A percentile compares a stretch with the other conserved stretches of the same genome.
phyloP scores from a whole-genome alignment of 2,888 invertebrate species.

The Lottia gigantea region DNA sequence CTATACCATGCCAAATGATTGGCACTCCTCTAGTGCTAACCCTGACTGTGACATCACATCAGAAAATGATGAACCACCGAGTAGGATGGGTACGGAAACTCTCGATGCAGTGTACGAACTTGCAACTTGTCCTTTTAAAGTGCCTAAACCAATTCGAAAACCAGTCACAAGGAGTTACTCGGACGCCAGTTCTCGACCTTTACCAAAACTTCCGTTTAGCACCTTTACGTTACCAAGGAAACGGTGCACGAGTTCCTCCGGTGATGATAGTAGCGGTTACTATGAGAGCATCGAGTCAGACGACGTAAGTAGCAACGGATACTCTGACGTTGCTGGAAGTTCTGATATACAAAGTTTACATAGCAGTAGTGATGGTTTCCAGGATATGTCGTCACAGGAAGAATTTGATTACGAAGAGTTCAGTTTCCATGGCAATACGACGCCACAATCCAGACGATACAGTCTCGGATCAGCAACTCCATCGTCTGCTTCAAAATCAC shows the following conservation, averaged over 20 bases:
- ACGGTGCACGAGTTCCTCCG: not conserved
- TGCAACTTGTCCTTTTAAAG: not conserved
- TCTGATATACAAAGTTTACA: too few relatives aligned
- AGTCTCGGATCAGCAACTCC: not conserved
- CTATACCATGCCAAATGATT: not conserved
- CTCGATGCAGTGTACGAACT: not conserved
- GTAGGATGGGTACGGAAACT: not conserved
- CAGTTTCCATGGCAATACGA: not conserved
- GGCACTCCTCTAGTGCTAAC: not conserved
- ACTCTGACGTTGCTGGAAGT: not conserved
- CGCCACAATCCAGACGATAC: not conserved
- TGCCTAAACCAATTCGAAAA: not conserved
- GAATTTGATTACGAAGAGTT: constrained; percentile 1
- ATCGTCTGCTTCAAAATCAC: not conserved
- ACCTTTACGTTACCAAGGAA: not conserved
- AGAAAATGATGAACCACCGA: not conserved
- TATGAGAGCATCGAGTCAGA: not conserved
- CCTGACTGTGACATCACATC: not conserved
- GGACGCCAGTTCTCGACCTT: not conserved
- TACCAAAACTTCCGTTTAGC: not conserved
- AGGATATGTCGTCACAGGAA: not conserved
- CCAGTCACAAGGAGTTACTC: not conserved
- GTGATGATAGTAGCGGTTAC: constrained; percentile 1
- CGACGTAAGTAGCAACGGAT: not conserved
- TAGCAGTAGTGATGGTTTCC: not conserved